These are phyloP conservation scores for Dasyprocta punctata DNA, from an alignment of 2,113 vertebrate genomes.

Conservation along the genomic window DNA sequence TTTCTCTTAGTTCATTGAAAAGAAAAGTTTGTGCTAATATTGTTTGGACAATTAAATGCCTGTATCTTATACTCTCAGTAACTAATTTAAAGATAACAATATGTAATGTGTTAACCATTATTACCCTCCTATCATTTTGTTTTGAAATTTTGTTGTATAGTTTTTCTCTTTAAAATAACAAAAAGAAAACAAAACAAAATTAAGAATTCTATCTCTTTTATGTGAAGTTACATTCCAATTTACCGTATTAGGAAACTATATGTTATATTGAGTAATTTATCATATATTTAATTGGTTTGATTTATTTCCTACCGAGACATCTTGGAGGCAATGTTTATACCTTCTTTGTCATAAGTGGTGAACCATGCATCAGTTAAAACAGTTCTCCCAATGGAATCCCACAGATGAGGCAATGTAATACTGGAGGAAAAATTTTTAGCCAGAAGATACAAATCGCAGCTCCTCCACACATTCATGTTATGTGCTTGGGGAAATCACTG, in stretches of 20 bases:
- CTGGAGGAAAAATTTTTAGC: slow-evolving; percentile 2
- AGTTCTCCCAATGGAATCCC: background rate
- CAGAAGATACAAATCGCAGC: background rate
- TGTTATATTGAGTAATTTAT: slow-evolving; percentile 44
- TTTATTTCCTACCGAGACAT: slow-evolving; percentile 47
- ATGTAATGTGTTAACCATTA: too few species aligned
- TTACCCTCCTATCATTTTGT: too few species aligned
- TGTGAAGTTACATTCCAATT: background rate
- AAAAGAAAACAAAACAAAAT: slow-evolving; percentile 43
- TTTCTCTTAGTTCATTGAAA: too few species aligned
- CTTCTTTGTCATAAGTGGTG: slow-evolving; percentile 1
- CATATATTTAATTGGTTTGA: slow-evolving; percentile 34
- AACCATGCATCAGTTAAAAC: background rate
- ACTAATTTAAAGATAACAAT: too few species aligned
- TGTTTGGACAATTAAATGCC: too few species aligned
- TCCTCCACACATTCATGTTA: background rate
- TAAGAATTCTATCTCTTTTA: background rate
- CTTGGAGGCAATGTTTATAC: slow-evolving; percentile 39
- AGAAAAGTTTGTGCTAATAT: too few species aligned
- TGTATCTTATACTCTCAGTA: too few species aligned
- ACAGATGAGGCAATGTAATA: background rate
- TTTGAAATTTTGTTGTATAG: too few species aligned
- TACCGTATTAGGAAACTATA: slow-evolving; percentile 48
- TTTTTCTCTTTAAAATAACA: too few species aligned
- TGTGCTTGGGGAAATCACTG: background rate